Base-by-base conservation (phyloP, 2,113 vertebrate species). In the Brachirus orientalis region DNA sequence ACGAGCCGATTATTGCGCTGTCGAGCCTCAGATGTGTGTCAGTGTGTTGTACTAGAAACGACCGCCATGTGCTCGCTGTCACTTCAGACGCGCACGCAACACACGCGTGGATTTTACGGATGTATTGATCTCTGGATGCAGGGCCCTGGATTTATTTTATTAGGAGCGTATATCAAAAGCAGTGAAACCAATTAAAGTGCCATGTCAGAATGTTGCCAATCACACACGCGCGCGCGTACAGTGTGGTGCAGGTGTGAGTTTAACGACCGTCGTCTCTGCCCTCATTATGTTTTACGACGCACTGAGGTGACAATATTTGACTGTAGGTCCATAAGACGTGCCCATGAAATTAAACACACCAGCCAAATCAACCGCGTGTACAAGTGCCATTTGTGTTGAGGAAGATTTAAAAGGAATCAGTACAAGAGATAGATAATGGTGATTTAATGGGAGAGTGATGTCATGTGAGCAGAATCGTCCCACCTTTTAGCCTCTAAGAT, bases 41-140 rank as follows among this genome's bases (percentile, higher is more conserved):
- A 83, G 88, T 84, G 85, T 89, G 90, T 87, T 88, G 78, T 62
- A 86, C 79, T 71, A 72, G 75, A 79, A 84, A 65, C 86, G 83
- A 72, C 78, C 77, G 81, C 73, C 90, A 92, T 89, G 88, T 90
- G 88, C 86, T 89, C n/a, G 73, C 85, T 82, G 80, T 83, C 86
- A 87, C 40, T 55, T 73, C 74, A 46, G 48, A 70, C 74, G n/a
- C 73, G 50, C 72, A 41, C 69, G 56, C 65, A n/a, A n/a, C n/a
- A 33, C 48, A 41, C 47, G 50, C 74, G 33, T 3, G 46, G 9
- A 72, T 64, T 17, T 52, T 22, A 46, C 36, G 17, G 14, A 13
- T 17, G 8, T 37, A 35, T 48, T 6, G 60, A 59, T 70, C 56
- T 11, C 1, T 28, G 6, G 3, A 6, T 28, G 28, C 28, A 28